Conservation (phyloP, 2,888 invertebrate genomes). For the Plagiodera versicolora region DNA sequence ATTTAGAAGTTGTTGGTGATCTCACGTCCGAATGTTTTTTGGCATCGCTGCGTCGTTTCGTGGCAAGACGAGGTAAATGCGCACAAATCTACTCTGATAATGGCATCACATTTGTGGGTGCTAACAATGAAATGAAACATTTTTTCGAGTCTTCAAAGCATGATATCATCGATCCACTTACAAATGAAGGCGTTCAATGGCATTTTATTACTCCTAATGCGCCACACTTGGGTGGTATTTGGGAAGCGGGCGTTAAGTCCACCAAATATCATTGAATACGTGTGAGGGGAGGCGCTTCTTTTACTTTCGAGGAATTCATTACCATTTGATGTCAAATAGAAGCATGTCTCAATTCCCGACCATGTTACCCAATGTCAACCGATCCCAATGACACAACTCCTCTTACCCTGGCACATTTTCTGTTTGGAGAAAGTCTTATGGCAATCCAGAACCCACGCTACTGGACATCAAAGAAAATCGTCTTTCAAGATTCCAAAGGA, state of each 20-base stretch:
- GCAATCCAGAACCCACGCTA: no score
- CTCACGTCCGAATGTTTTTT: slow-evolving; percentile 25
- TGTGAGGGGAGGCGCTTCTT: background rate
- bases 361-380: no score
- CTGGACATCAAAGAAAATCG: no score
- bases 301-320: background rate
- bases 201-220: slow-evolving; percentile 16
- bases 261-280: slow-evolving; percentile 7
- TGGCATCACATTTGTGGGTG: slow-evolving; percentile 33
- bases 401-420: no score
- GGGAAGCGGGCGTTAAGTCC: slow-evolving; percentile 18
- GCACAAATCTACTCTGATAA: slow-evolving; percentile 37
- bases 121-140: slow-evolving; percentile 21
- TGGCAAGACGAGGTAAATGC: slow-evolving; percentile 18
- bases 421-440: no score
- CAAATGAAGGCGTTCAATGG: slow-evolving; percentile 15
- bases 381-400: no score
- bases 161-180: background rate
- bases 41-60: slow-evolving; percentile 34
- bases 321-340: slow-evolving; percentile 1
- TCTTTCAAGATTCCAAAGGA: no score
- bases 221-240: slow-evolving; percentile 11
- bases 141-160: background rate
- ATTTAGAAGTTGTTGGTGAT: slow-evolving; percentile 21
- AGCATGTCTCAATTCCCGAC: slow-evolving; percentile 23